These are phyloP conservation scores for Ephydatia muelleri DNA, from an alignment of 37 sponge, comb jelly and placozoan genomes.

Conservation along the genomic window DNA sequence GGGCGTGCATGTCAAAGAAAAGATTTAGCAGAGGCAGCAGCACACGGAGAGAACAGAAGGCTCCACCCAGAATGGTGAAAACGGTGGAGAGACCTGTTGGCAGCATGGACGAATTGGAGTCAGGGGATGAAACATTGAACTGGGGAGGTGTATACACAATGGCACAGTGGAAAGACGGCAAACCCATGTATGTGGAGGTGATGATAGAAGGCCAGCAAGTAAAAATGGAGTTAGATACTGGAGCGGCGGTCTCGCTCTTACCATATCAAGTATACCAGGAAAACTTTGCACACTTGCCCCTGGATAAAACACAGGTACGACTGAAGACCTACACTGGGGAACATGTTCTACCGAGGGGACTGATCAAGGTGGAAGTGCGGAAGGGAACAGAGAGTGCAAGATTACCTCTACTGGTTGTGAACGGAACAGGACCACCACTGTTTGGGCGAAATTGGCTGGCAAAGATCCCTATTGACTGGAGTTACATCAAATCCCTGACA, in stretches of 20 bases:
- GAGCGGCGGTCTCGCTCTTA: conserved; percentile 13
- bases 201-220: not conserved
- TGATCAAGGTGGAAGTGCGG: not conserved
- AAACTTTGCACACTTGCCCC: not conserved
- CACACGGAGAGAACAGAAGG: not conserved
- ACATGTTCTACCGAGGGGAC: not conserved
- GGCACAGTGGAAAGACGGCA: no score
- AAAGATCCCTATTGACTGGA: conserved; percentile 5
- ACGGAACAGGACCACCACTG: not conserved
- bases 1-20: not conserved
- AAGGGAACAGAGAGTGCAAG: not conserved
- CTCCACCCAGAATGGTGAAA: not conserved
- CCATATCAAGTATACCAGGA: not conserved
- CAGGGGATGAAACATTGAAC: no score
- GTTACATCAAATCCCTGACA: not conserved
- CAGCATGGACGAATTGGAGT: no score
- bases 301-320: not conserved
- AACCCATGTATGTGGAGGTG: not conserved
- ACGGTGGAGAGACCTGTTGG: not conserved
- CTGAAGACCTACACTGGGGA: conserved; percentile 21
- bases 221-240: conserved; percentile 10
- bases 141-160: no score
- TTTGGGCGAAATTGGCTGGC: conserved; percentile 13
- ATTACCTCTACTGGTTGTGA: conserved; percentile 8
- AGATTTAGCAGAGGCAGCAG: not conserved